Evolutionary conservation across 1,140 invertebrate genomes (phyloP), one percentile per base, ranked within the genome.

Genomic region (Drosophila willistoni): DNA sequence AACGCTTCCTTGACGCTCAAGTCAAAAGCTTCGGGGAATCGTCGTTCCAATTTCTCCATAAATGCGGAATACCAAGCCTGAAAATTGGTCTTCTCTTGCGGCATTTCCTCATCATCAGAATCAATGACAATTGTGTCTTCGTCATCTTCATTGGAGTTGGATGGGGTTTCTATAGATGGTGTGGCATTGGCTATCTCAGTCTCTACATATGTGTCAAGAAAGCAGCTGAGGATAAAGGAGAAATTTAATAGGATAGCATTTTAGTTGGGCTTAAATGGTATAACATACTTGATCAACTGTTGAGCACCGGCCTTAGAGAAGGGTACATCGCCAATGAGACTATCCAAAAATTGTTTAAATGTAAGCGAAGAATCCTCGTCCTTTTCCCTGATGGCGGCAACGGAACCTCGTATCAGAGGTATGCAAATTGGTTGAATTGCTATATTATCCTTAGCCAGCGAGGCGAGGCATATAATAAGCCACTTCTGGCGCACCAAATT

Each of bases 11-110:
- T 95, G 10, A 95, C 91, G 63, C 94, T 92, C 55, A 93, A 91
- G 76, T 97, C 96, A 79, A 96, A 96, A 25, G 92, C 93, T 13
- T 92, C 91, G 0, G 96, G 95, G 91, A 96, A 96, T 60, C 94
- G 94, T 57, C 80, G 92, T 87, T 96, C 95, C 1, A 95, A 71
- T 63, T 82, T 92, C 81, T 91, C 93, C 12, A 94, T 86, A 82
- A 91, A 94, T 13, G 68, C 75, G 12, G 83, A 93, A 79, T 94
- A 94, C 94, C 94, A 94, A 12, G 73, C 60, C 9, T 89, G 74
- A 36, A 89, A 91, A 56, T 67, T 67, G 6, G 70, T 74, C 17
- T 81, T 89, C 12, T 67, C 65, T 1, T 47, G 25, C 5, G 33
- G 7, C 54, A 66, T 68, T 60, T 86, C 44, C 19, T 51, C 78